Evolutionary conservation across 2,888 invertebrate species (phyloP).

Genomic region (Agrochola litura): DNA sequence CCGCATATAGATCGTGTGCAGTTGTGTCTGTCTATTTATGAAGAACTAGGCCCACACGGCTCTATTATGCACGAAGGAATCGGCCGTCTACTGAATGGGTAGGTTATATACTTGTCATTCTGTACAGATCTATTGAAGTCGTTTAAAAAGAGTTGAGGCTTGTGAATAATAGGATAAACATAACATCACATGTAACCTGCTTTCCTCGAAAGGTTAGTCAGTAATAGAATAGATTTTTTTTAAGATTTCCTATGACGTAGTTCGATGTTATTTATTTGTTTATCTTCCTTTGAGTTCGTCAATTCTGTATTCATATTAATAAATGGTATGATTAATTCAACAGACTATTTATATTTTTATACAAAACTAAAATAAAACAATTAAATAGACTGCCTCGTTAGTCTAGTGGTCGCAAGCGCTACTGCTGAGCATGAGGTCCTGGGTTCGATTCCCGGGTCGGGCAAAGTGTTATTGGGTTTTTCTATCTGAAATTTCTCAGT

Average conservation of each 20-base stretch:
- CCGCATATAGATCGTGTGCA: conserved; percentile 42
- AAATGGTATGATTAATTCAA: not conserved
- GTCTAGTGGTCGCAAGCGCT: too few species aligned
- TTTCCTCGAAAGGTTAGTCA: not conserved
- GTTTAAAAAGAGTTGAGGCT: not conserved
- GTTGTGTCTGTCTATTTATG: conserved; percentile 42
- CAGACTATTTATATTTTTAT: not conserved
- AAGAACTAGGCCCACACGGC: conserved; percentile 36
- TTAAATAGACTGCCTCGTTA: too few species aligned
- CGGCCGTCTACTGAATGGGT: not conserved
- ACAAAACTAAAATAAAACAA: not conserved
- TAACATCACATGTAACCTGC: not conserved
- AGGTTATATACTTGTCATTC: conserved; percentile 5
- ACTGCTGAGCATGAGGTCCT: too few species aligned
- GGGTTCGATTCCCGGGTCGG: too few species aligned
- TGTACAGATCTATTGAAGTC: not conserved
- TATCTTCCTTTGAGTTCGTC: not conserved
- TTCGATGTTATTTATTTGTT: not conserved
- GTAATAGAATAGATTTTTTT: not conserved
- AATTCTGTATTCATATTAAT: not conserved
- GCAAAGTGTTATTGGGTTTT: too few species aligned
- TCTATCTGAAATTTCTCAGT: too few species aligned
- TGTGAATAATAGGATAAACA: too few species aligned
- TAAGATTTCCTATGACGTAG: not conserved
- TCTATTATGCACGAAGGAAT: conserved; percentile 44